phyloP scores from a whole-genome alignment of 2,113 vertebrate species.

The Aythya baeri region DNA sequence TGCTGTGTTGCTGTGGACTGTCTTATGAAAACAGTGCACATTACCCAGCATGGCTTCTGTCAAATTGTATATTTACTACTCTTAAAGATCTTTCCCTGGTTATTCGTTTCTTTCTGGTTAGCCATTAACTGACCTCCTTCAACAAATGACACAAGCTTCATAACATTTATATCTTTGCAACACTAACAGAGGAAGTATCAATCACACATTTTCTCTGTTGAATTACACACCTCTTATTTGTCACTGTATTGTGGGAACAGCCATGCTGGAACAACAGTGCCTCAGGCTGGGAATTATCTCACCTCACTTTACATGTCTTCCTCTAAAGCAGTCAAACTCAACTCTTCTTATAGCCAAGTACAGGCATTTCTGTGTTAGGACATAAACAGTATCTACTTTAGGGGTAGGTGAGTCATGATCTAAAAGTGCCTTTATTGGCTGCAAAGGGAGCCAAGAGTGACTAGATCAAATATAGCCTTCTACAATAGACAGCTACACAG shows the following conservation, averaged over 20 bases:
- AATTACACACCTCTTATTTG: neutral
- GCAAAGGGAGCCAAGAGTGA: neutral
- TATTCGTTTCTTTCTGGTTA: neutral
- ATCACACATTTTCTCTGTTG: neutral
- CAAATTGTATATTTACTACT: neutral
- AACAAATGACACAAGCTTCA: neutral
- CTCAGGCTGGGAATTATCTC: neutral
- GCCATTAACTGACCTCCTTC: neutral
- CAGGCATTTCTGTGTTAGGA: neutral
- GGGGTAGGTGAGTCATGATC: neutral
- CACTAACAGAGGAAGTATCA: neutral
- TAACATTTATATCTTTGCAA: neutral
- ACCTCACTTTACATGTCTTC: neutral
- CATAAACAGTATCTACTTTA: neutral
- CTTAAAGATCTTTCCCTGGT: neutral
- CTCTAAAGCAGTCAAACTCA: neutral
- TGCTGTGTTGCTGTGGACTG: neutral
- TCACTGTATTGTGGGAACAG: neutral
- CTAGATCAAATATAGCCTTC: slow-evolving; percentile 40
- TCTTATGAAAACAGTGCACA: neutral
- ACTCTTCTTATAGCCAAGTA: neutral
- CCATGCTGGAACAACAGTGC: neutral
- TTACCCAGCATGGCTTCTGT: neutral
- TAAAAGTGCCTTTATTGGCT: slow-evolving; percentile 24
- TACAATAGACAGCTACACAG: slow-evolving; percentile 13